Evolutionary conservation across 2,888 invertebrate genomes (phyloP).

Genomic region (Baccha elongata): DNA sequence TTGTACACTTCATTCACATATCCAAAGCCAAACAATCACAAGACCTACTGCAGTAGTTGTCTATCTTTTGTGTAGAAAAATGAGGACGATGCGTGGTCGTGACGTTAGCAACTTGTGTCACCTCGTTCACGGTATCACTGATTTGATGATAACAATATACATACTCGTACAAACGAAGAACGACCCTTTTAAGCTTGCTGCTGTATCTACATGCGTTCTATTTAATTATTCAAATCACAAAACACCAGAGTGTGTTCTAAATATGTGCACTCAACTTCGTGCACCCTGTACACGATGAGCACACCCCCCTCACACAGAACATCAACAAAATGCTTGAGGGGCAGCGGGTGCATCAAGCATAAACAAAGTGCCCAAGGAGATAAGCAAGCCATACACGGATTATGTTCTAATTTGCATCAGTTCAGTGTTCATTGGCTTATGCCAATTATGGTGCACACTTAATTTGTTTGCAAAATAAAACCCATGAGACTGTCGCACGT

Average conservation of each 20-base stretch:
- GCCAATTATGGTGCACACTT: conserved; percentile 50
- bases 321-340: neutral
- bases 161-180: conserved; percentile 22
- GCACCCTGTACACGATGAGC: neutral
- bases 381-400: conserved; percentile 14
- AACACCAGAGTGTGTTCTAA: conserved; percentile 23
- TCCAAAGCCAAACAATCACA: conserved; percentile 2
- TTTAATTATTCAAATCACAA: conserved; percentile 68
- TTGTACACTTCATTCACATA: conserved; percentile 11
- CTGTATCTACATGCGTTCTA: conserved; percentile 42
- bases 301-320: neutral
- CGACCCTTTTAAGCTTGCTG: conserved; percentile 40
- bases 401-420: conserved; percentile 49
- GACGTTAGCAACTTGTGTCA: conserved; percentile 24
- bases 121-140: conserved; percentile 29
- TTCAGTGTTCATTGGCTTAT: conserved; percentile 43
- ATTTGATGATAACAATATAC: conserved; percentile 53
- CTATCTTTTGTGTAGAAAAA: conserved; percentile 34
- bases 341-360: conserved; percentile 16
- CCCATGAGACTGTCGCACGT: neutral
- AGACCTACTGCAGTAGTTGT: conserved; percentile 38
- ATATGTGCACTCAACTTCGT: conserved; percentile 10
- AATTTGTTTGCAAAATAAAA: conserved; percentile 36
- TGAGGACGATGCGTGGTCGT: conserved; percentile 55
- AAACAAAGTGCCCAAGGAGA: conserved; percentile 25